phyloP scores from a whole-genome alignment of 2,113 vertebrate species.

The Vombatus ursinus region DNA sequence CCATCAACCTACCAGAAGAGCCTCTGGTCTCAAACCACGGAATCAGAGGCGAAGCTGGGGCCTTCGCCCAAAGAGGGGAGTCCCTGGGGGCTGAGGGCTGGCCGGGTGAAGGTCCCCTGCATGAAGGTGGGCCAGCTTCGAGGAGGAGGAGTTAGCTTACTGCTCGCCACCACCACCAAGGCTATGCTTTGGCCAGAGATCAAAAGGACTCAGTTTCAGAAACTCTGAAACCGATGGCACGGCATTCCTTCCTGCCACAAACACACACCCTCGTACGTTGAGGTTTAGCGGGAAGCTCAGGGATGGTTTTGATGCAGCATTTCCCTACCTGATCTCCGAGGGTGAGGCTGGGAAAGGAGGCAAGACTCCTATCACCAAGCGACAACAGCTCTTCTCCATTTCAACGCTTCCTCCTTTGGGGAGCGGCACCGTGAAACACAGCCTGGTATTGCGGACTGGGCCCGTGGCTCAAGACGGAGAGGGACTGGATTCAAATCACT shows the following conservation, averaged over 20 bases:
- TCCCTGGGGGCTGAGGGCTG: not conserved
- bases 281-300: not conserved
- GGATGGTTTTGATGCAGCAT: not conserved
- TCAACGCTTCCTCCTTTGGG: not conserved
- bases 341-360: not conserved
- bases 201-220: conserved; percentile 75
- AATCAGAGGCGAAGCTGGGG: conserved; percentile 63
- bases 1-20: conserved; percentile 78
- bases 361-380: not conserved
- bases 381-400: not conserved
- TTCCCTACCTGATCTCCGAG: not conserved
- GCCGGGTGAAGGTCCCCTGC: not conserved
- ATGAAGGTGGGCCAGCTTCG: conserved; percentile 50
- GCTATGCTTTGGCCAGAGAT: conserved; percentile 78
- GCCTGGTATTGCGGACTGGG: no score
- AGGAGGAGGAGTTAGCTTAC: conserved; percentile 62
- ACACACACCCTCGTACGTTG: not conserved
- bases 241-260: conserved; percentile 26
- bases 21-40: conserved; percentile 71
- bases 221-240: conserved; percentile 72
- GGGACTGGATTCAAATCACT: not conserved
- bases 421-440: not conserved
- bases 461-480: not conserved
- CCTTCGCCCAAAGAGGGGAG: conserved; percentile 41
- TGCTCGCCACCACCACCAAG: conserved; percentile 57